Evolutionary conservation across 2,797 vertebrate genomes (phyloP), one percentile per base, ranked within the genome.

Genomic region (Alauda arvensis): DNA sequence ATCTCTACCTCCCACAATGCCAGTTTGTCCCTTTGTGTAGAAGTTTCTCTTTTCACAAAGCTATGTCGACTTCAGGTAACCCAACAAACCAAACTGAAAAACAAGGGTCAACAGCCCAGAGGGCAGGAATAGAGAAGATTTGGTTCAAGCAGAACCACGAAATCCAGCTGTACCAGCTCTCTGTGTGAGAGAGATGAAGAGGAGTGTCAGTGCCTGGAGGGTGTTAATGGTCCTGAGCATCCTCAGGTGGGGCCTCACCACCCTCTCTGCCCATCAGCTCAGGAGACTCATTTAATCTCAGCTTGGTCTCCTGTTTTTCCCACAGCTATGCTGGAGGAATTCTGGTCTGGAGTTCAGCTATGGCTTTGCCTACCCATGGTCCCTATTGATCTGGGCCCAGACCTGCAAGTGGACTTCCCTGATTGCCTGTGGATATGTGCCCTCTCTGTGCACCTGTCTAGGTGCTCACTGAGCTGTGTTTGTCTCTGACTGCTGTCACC

Each of bases 361-460:
- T 42, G 1, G 31, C 6, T 57, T 61, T 80, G 18, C 3, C 9
- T 67, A 28, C 1, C 14, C 0, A 7, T 39, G 4, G 19, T 1
- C 7, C 6, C 3, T 52, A 2, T 7, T 37, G n/a, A 20, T 33
- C 9, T 43, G 12, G 51, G 28, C 6, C 6, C 8, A 31, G n/a
- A 60, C 5, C 13, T 63, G 26, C 21, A 67, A 2, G 2, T 12
- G 71, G 29, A 13, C 1, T 49, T 88, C 8, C 15, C 24, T 45
- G 5, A 17, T n/a, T 45, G 34, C 25, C 4, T 3, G 12, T 11
- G 18, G n/a, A 3, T 1, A 1, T 6, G 4, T 60, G 34, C 16
- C 4, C 6, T 53, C 11, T 24, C 26, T 12, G 9, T 55, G n/a
- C 42, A 18, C 9, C 24, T 78, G 7, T 40, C 34, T 71, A 34